Base-by-base conservation (phyloP, 1,140 invertebrate genomes). In the Hylaeus volcanicus region DNA sequence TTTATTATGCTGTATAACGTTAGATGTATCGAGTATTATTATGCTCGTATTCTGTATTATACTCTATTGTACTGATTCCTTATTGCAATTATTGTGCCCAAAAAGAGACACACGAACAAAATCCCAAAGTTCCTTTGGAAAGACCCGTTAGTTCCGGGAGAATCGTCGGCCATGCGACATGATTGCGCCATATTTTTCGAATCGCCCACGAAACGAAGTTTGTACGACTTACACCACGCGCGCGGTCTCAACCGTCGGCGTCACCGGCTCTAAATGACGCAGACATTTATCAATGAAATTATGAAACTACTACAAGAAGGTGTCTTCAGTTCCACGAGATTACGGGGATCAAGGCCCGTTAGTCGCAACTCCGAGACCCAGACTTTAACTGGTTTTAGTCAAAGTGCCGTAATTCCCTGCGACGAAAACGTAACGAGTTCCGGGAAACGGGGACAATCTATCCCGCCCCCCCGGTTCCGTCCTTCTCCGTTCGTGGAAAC, bases 311-410 rank as follows among this genome's bases (percentile, higher is more conserved):
- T 79, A 72, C 71, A 77, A 74, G 72, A 63, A 72, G 75, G 73
- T 79, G 65, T 75, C 75, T 66, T 86, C 79, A 77, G 83, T 82
- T 85, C 66, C 75, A 86, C 79, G 81, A 86, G 85, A 86, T 86
- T 86, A 86, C 72, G 74, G 71, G 80, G 84, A 86, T 86, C 85
- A 86, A 72, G 72, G 68, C 74, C 84, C 84, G 84, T 86, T 86
- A 86, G 85, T 86, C 74, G 84, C 72, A 82, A 86, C 85, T 86
- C 80, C 60, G 80, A 41, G 60, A 82, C 72, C 51, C 75, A 86
- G 85, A 86, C 84, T 86, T 86, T 86, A 86, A 86, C 85, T 82
- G 84, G 84, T 81, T 86, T 86, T 86, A 86, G 79, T 85, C 85
- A 82, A 86, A 86, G 83, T 86, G 80, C 69, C 75, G 79, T 86